phyloP scores from a whole-genome alignment of 2,888 invertebrate genomes.

The Reticulitermes lucifugus region DNA sequence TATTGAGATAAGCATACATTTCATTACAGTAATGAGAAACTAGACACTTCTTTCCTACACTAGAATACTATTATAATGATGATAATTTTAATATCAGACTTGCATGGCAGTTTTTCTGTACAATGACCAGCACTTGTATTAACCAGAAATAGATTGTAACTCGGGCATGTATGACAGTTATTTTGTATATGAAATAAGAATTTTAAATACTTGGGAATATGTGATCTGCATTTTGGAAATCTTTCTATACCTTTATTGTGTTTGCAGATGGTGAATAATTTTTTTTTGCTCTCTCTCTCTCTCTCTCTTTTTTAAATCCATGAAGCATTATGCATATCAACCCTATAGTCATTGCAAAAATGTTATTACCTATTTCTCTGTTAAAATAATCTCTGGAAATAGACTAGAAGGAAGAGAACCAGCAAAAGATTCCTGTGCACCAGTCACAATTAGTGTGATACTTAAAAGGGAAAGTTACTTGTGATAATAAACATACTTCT shows the following conservation, averaged over 20 bases:
- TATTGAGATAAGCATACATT: background rate
- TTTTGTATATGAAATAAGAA: constrained; percentile 41
- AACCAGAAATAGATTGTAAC: constrained; percentile 11
- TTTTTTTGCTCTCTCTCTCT: no score
- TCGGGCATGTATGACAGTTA: constrained; percentile 14
- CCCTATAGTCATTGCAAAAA: background rate
- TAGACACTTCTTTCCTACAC: background rate
- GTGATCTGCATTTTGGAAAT: constrained; percentile 32
- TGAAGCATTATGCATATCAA: constrained; percentile 15
- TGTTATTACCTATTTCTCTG: background rate
- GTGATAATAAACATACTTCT: no score
- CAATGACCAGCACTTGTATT: constrained; percentile 18
- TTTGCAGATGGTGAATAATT: background rate
- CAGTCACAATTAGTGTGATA: no score
- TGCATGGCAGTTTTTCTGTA: constrained; percentile 9
- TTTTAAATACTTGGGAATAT: constrained; percentile 28
- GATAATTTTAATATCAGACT: background rate
- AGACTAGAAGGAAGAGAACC: background rate
- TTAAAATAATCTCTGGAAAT: background rate
- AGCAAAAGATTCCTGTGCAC: background rate
- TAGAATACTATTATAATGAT: constrained; percentile 1
- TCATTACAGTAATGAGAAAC: background rate
- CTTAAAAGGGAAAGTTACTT: no score
- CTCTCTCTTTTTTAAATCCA: background rate
- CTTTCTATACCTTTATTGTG: background rate